Evolutionary conservation across 2,113 vertebrate genomes (phyloP).

Genomic region (Cyanistes caeruleus): DNA sequence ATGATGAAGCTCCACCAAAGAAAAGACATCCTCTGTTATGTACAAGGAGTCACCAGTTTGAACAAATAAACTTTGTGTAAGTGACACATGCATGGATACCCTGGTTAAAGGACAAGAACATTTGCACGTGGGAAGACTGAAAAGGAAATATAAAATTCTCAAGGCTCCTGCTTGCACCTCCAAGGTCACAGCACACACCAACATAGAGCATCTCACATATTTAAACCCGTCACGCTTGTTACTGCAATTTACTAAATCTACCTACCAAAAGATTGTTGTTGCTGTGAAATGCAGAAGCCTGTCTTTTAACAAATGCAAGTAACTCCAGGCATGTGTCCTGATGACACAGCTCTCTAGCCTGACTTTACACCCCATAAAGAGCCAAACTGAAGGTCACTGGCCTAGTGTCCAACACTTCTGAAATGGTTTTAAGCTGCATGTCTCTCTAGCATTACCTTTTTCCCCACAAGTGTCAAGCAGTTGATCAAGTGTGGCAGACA

Average conservation of each 20-base stretch:
- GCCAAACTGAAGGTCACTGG: neutral
- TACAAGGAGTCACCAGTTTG: neutral
- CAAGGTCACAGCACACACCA: neutral
- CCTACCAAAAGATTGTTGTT: neutral
- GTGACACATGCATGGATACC: neutral
- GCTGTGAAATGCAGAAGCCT: neutral
- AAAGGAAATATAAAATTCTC: neutral
- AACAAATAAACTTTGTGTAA: neutral
- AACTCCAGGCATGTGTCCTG: neutral
- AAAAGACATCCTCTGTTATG: neutral
- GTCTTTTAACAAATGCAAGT: neutral
- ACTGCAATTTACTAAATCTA: neutral
- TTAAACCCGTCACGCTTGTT: neutral
- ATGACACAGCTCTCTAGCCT: neutral
- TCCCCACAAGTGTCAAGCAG: neutral
- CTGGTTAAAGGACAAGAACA: neutral
- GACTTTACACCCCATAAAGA: neutral
- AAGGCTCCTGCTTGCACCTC: neutral
- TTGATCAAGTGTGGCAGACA: neutral
- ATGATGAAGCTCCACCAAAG: neutral
- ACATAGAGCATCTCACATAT: neutral
- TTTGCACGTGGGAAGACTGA: neutral
- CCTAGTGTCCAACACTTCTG: neutral
- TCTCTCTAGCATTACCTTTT: neutral
- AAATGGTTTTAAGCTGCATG: neutral